Base-by-base conservation (phyloP, 1,140 invertebrate genomes). In the Whitmania pigra region DNA sequence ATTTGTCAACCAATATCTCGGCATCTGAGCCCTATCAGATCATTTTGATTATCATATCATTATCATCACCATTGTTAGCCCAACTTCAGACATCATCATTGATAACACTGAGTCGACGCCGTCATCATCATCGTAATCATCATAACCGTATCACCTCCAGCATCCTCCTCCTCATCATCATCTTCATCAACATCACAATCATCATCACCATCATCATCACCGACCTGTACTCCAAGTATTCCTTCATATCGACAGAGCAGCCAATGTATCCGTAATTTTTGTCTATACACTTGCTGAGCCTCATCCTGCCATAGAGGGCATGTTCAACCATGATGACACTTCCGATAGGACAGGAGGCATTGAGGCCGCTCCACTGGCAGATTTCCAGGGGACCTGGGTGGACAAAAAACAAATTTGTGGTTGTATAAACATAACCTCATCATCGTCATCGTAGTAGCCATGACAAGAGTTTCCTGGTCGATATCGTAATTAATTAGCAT, bases 261-360 rank as follows among this genome's bases (percentile, higher is more conserved):
- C 69, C 69, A 13, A 49, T 25, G 69, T 49, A 53, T 6, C 69
- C 69, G 53, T 53, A 70, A 25, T 53, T 25, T 7, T 49, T 36
- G 53, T 70, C 69, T 17, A 70, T 53, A 49, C 69, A 70, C n/a
- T 22, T 36, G n/a, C 69, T 49, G 4, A 53, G 18, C 20, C 49
- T 36, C 69, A 70, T 70, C 17, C 69, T 29, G 6, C 69, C 69
- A n/a, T 70, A 70, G 53, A 49, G 69, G 5, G 69, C 69, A 53
- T 54, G 40, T 9, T 70, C 43, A 1, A 70, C 29, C 22, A 70
- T 49, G 53, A 70, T 70, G 36, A 70, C 69, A 49, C 69, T 70
- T 22, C 69, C 69, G 7, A 25, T 53, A 0, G 40, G 43, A 27
- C 69, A 70, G 36, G 69, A 53, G 31, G 31, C 69, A 49, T 70